A percentile compares a stretch with the other conserved stretches of the same genome.
Evolutionary conservation across 2,113 vertebrate genomes (phyloP).

Genomic region (Chamaetylas fuelleborni): DNA sequence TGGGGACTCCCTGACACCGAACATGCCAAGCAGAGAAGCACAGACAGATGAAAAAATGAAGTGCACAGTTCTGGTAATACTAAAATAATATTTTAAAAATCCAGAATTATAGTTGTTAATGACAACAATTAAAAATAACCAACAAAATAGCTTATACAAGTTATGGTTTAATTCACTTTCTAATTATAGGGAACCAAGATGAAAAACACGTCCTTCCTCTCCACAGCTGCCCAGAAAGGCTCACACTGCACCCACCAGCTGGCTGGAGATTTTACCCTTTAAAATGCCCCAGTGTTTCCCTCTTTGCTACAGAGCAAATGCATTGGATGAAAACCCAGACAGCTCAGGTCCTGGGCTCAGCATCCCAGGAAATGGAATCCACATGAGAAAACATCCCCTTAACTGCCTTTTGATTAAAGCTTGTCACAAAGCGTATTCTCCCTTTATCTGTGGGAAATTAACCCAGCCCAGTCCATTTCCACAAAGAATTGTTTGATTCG

Average conservation of each 20-base stretch:
- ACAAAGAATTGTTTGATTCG: neutral
- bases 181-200: neutral
- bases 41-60: neutral
- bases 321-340: neutral
- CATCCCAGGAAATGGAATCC: constrained; percentile 52
- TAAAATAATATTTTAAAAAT: neutral
- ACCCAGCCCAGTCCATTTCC: neutral
- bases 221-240: neutral
- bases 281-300: neutral
- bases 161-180: neutral
- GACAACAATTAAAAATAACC: neutral
- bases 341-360: neutral
- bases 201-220: neutral
- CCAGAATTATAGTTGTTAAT: neutral
- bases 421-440: neutral
- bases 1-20: neutral
- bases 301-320: neutral
- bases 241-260: neutral
- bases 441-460: neutral
- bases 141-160: neutral
- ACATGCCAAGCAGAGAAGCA: neutral
- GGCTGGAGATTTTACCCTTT: neutral
- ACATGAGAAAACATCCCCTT: constrained; percentile 47
- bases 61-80: neutral
- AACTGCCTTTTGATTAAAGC: constrained; percentile 39